A percentile compares a stretch with the other conserved stretches of the same genome.
Evolutionary conservation across 2,797 vertebrate genomes (phyloP).

Genomic region (Halcyon badia): DNA sequence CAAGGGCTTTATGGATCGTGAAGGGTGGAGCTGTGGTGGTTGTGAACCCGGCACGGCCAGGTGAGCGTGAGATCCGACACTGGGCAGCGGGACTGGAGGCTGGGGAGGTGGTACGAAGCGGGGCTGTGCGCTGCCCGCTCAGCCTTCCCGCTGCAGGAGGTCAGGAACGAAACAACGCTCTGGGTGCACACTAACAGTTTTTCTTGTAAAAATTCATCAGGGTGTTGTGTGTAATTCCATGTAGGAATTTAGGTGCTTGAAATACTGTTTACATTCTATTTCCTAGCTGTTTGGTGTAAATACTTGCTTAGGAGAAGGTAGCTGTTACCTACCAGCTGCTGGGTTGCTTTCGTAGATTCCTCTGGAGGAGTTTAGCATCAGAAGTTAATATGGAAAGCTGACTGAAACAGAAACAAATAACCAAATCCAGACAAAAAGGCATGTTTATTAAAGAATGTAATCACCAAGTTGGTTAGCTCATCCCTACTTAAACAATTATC

Average conservation of each 20-base stretch:
- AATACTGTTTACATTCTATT: slow-evolving; percentile 33
- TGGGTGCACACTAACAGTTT: not conserved
- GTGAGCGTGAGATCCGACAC: not conserved
- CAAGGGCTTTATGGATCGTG: not conserved
- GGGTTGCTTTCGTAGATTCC: slow-evolving; percentile 61
- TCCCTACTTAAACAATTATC: slow-evolving; percentile 21
- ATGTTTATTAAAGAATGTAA: not conserved
- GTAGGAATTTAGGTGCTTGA: not conserved
- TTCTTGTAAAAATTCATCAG: not conserved
- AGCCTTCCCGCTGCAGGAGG: not conserved
- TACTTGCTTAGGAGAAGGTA: slow-evolving; percentile 39
- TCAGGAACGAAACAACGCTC: not conserved
- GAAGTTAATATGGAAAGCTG: slow-evolving; percentile 42
- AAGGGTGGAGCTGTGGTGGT: not conserved
- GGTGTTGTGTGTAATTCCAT: not conserved
- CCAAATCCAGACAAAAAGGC: not conserved
- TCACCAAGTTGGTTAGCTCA: slow-evolving; percentile 10
- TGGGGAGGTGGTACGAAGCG: not conserved
- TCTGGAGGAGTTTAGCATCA: slow-evolving; percentile 25
- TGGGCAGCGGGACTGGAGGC: not conserved
- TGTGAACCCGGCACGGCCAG: not conserved
- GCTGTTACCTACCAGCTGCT: slow-evolving; percentile 35
- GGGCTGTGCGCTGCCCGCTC: not conserved
- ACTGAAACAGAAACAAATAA: not conserved
- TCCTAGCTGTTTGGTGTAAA: slow-evolving; percentile 57